A percentile compares a stretch with the other conserved stretches of the same genome.
Evolutionary conservation across 2,113 vertebrate species (phyloP).

Genomic region (Neolamprologus sp.): DNA sequence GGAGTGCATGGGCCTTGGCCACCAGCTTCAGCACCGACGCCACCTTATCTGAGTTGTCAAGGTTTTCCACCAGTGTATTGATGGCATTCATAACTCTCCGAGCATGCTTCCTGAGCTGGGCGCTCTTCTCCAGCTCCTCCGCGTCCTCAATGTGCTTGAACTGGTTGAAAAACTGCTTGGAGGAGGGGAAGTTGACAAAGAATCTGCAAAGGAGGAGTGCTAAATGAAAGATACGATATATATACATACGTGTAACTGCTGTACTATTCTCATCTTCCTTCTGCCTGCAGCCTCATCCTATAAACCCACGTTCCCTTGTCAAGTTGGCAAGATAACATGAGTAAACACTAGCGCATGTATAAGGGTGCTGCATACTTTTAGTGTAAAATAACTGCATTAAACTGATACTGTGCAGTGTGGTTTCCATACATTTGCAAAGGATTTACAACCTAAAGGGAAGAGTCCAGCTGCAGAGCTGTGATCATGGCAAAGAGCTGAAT

Average conservation of each 20-base stretch:
- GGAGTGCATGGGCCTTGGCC: constrained; percentile 84
- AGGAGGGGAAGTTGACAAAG: constrained; percentile 85
- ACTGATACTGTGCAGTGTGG: neutral
- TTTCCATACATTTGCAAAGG: neutral
- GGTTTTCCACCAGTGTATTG: constrained; percentile 81
- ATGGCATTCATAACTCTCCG: constrained; percentile 73
- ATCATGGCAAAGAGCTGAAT: neutral
- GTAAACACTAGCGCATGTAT: constrained; percentile 15
- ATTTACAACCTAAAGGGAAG: neutral
- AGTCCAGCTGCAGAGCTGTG: neutral
- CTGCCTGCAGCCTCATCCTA: neutral
- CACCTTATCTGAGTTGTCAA: constrained; percentile 80
- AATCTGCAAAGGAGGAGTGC: constrained; percentile 70
- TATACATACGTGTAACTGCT: neutral
- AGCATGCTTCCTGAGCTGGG: constrained; percentile 82
- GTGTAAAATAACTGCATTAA: constrained; percentile 10
- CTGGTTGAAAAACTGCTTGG: constrained; percentile 93
- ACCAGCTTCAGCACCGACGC: constrained; percentile 77
- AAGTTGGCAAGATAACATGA: constrained; percentile 17
- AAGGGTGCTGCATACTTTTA: neutral
- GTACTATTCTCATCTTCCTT: neutral
- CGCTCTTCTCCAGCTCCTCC: constrained; percentile 62
- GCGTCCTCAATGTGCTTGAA: constrained; percentile 75
- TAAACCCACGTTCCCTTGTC: neutral
- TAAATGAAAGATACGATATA: neutral